These are phyloP conservation scores for Corythornis leucogaster DNA, from an alignment of 2,797 vertebrate genomes.

Conservation along the genomic window DNA sequence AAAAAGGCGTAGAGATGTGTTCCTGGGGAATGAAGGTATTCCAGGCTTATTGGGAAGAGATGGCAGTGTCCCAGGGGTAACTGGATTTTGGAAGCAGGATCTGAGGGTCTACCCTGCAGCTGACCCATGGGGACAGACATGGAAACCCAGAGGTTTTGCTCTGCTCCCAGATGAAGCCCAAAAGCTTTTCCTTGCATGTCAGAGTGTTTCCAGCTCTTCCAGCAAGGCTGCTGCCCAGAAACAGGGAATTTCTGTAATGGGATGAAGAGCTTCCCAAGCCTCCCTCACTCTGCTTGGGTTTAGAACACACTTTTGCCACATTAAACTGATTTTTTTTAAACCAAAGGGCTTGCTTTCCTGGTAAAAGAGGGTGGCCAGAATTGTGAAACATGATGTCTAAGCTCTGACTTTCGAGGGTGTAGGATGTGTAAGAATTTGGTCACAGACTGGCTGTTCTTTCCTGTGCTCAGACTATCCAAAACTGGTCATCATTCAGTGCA, in stretches of 20 bases:
- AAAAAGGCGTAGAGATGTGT: background rate
- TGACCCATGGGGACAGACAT: background rate
- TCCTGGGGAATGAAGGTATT: background rate
- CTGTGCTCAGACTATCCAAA: background rate
- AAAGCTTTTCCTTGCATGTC: background rate
- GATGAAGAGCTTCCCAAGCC: too few relatives aligned
- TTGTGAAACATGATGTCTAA: conserved; percentile 19
- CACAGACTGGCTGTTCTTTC: background rate
- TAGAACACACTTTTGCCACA: too few relatives aligned
- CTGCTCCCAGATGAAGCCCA: background rate
- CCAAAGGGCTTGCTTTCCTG: conserved; percentile 49
- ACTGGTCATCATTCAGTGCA: background rate
- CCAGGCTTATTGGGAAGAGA: background rate
- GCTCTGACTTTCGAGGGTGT: background rate
- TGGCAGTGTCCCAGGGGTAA: background rate
- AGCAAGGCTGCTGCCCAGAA: conserved; percentile 35
- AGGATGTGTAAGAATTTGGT: conserved; percentile 7
- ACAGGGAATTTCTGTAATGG: conserved; percentile 59
- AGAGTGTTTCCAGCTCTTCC: conserved; percentile 43
- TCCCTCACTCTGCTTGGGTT: too few relatives aligned
- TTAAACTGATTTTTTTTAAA: background rate
- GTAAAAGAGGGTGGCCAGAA: conserved; percentile 30
- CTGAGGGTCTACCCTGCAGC: background rate
- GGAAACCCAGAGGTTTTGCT: conserved; percentile 9
- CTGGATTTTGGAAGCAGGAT: background rate